Percentiles rank a stretch among this genome's conserved stretches.
Evolutionary conservation across 2,797 vertebrate species (phyloP).

Genomic region (Discoglossus pictus): DNA sequence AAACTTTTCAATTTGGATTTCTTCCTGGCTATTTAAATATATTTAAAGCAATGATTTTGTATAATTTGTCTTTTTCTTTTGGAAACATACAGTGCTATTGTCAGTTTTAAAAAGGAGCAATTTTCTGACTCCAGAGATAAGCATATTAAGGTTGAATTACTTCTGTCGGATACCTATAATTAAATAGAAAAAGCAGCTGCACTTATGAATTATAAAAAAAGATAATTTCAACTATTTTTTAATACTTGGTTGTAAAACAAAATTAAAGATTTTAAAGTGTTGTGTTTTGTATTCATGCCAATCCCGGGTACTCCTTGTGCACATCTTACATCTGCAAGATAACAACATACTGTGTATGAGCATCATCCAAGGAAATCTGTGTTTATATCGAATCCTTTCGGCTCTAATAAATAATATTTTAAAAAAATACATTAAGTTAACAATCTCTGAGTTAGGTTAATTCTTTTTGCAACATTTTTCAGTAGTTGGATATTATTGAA

Average conservation of each 20-base stretch:
- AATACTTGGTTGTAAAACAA: conserved; percentile 74
- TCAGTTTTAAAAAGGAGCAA: conserved; percentile 96
- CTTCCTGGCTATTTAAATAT: conserved; percentile 78
- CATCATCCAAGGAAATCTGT: too few species aligned
- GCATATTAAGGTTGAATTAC: conserved; percentile 96
- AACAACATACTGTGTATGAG: conserved; percentile 13
- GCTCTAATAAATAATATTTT: too few species aligned
- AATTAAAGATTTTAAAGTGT: conserved; percentile 46
- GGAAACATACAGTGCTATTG: conserved; percentile 95
- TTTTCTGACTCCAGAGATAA: conserved; percentile 98
- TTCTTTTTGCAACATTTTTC: too few species aligned
- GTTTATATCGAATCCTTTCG: too few species aligned
- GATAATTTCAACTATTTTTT: conserved; percentile 80
- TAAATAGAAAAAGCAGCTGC: conserved; percentile 94
- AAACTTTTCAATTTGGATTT: conserved; percentile 75
- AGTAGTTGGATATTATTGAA: too few species aligned
- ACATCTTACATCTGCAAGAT: neutral
- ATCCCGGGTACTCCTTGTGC: neutral
- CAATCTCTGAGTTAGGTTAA: too few species aligned
- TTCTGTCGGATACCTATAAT: conserved; percentile 91
- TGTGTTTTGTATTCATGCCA: neutral
- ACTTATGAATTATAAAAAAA: conserved; percentile 82
- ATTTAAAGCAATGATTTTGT: conserved; percentile 85
- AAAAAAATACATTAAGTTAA: too few species aligned
- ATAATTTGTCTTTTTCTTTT: conserved; percentile 87